These are phyloP conservation scores for Nasonia oneida DNA, from an alignment of 2,888 invertebrate genomes.

Conservation along the genomic window DNA sequence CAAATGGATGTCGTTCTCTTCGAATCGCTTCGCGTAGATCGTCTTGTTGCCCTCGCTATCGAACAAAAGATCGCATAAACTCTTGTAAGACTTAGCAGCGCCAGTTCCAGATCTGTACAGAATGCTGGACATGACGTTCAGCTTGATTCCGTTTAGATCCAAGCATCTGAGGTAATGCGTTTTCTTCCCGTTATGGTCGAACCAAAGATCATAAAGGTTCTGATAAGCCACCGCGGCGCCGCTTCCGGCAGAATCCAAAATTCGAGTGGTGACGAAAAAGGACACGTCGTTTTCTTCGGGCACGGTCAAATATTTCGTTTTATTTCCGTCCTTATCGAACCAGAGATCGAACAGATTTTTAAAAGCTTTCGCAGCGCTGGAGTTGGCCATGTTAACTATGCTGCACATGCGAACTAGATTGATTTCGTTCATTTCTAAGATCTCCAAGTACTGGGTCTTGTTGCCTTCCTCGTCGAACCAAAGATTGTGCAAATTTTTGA, in stretches of 20 bases:
- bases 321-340: constrained; percentile 63
- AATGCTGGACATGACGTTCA: constrained; percentile 70
- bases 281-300: constrained; percentile 64
- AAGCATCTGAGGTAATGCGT: constrained; percentile 50
- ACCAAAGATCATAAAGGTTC: constrained; percentile 69
- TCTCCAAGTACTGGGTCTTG: constrained; percentile 59
- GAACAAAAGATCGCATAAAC: constrained; percentile 41
- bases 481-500: constrained; percentile 63
- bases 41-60: background rate
- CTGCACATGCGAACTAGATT: constrained; percentile 64
- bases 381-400: constrained; percentile 65
- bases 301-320: constrained; percentile 49
- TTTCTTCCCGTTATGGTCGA: constrained; percentile 62
- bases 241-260: constrained; percentile 67
- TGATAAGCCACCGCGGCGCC: constrained; percentile 68
- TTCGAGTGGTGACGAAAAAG: constrained; percentile 67
- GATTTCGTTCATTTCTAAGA: constrained; percentile 63
- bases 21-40: background rate
- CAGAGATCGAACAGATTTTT: constrained; percentile 66
- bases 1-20: background rate
- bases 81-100: constrained; percentile 69
- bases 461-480: constrained; percentile 68
- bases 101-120: constrained; percentile 69
- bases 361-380: constrained; percentile 68
- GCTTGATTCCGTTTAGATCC: constrained; percentile 66